Evolutionary conservation across 2,797 vertebrate genomes (phyloP).

Genomic region (Gambusia yucatana): DNA sequence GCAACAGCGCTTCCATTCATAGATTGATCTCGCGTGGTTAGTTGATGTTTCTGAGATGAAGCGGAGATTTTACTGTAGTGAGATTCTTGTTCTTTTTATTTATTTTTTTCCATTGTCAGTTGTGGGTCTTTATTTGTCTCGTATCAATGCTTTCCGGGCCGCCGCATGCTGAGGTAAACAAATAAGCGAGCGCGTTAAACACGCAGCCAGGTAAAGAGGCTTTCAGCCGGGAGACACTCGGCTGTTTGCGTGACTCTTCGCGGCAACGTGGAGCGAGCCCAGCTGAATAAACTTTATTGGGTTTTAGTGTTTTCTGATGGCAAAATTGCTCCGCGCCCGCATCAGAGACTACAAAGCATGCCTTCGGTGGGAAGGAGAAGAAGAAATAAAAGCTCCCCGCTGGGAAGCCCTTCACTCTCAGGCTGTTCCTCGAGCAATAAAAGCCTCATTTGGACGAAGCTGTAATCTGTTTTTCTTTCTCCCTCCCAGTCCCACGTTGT

Average conservation of each 20-base stretch:
- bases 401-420: conserved; percentile 26
- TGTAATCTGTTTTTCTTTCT: conserved; percentile 41
- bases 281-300: conserved; percentile 53
- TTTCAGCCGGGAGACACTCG: conserved; percentile 22
- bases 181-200: conserved; percentile 26
- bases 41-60: conserved; percentile 8
- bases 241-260: conserved; percentile 24
- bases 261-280: conserved; percentile 17
- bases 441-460: conserved; percentile 30
- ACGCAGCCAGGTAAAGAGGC: conserved; percentile 3
- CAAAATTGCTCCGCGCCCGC: conserved; percentile 24
- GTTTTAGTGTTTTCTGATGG: conserved; percentile 29
- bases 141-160: not conserved
- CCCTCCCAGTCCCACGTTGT: conserved; percentile 17
- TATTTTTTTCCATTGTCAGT: not conserved
- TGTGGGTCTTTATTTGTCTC: conserved; percentile 17
- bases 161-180: conserved; percentile 2
- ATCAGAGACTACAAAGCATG: conserved; percentile 25
- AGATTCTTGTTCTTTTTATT: not conserved
- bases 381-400: conserved; percentile 30
- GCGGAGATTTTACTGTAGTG: not conserved
- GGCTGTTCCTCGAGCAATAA: conserved; percentile 31
- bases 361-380: conserved; percentile 25
- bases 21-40: conserved; percentile 28
- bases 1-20: conserved; percentile 62